A percentile compares a stretch with the other conserved stretches of the same genome.
These are phyloP conservation scores for Hyperoplus immaculatus DNA, from an alignment of 2,797 vertebrate species.

Conservation along the genomic window DNA sequence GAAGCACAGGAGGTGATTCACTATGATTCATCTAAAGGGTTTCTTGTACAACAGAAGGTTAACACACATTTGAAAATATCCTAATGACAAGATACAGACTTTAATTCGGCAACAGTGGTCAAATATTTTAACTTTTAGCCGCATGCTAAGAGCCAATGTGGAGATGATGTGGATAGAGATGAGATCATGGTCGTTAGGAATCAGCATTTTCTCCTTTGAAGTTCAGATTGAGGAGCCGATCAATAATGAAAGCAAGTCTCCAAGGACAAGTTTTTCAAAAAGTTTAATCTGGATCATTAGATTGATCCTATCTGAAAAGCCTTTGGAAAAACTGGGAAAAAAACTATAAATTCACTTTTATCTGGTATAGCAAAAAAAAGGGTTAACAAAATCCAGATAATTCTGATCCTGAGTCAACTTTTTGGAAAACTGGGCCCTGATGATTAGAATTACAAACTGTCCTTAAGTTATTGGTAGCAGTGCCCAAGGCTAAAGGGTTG, in stretches of 20 bases:
- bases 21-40: background rate
- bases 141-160: slow-evolving; percentile 1
- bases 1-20: background rate
- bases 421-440: slow-evolving; percentile 10
- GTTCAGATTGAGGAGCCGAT: background rate
- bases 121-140: background rate
- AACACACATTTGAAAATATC: slow-evolving; percentile 1
- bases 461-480: slow-evolving; percentile 21
- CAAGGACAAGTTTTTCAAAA: no score
- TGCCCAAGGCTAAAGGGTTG: background rate
- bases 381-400: no score
- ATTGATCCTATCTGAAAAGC: no score
- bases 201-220: slow-evolving; percentile 20
- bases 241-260: no score
- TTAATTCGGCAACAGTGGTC: background rate
- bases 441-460: slow-evolving; percentile 13
- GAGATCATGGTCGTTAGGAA: background rate
- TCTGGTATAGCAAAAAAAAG: no score
- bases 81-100: slow-evolving; percentile 5
- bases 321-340: no score
- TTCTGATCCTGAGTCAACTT: no score
- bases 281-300: no score
- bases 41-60: background rate
- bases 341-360: no score
- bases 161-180: slow-evolving; percentile 4